Conservation (phyloP, 2,888 invertebrate genomes). For the Desoria tigrina region DNA sequence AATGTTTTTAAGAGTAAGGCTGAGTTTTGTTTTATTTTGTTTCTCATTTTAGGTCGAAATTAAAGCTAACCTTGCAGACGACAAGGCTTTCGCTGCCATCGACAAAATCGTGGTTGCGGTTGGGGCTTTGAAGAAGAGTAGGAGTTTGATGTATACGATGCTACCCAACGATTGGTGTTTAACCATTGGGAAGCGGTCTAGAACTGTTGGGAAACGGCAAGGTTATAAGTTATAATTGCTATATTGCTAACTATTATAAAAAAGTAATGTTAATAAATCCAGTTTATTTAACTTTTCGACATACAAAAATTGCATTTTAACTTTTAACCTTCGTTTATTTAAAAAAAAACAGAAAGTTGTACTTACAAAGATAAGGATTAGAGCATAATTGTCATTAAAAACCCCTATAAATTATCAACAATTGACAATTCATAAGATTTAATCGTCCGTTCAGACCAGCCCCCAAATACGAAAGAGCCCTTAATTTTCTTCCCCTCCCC, state of each 20-base stretch:
- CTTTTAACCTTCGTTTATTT: too few relatives aligned
- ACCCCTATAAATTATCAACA: constrained; percentile 13
- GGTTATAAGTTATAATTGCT: background rate
- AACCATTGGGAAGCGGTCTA: background rate
- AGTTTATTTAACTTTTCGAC: too few relatives aligned
- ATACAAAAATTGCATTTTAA: too few relatives aligned
- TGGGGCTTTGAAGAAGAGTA: constrained; percentile 1
- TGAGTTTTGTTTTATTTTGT: background rate
- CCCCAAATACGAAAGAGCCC: constrained; percentile 33
- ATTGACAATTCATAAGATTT: constrained; percentile 27
- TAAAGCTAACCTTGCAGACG: background rate
- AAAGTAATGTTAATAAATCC: too few relatives aligned
- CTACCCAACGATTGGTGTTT: constrained; percentile 3
- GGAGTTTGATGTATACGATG: constrained; percentile 20
- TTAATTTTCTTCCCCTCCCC: constrained; percentile 22
- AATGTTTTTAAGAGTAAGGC: background rate
- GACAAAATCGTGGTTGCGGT: constrained; percentile 23
- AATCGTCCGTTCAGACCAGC: constrained; percentile 26
- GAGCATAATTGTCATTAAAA: too few relatives aligned
- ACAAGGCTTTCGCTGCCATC: constrained; percentile 11
- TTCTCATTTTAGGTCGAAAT: background rate
- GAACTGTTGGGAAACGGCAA: background rate
- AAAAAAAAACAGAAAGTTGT: too few relatives aligned
- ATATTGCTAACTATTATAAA: too few relatives aligned
- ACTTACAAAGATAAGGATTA: too few relatives aligned